Evolutionary conservation across 2,797 vertebrate genomes (phyloP).

Genomic region (Periophthalmus magnuspinnatus): DNA sequence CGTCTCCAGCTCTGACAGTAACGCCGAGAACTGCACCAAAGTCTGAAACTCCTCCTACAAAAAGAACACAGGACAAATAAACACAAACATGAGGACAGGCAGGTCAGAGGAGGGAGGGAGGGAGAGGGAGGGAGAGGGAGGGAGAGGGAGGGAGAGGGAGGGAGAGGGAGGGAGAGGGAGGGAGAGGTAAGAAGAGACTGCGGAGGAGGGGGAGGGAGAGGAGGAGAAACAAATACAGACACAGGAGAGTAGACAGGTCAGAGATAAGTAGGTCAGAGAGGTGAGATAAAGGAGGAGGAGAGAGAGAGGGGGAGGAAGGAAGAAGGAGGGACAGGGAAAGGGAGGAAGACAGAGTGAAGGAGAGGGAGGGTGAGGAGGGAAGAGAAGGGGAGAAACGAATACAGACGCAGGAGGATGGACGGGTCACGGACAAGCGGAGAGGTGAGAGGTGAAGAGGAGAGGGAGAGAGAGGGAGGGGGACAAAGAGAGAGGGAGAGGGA

Average conservation of each 20-base stretch:
- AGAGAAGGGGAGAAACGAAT: background rate
- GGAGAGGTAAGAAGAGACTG: no score
- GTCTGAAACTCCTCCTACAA: slow-evolving; percentile 71
- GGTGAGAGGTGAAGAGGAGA: background rate
- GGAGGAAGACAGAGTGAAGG: background rate
- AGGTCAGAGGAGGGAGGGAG: slow-evolving; percentile 26
- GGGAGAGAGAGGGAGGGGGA: background rate
- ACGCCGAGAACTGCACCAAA: slow-evolving; percentile 77
- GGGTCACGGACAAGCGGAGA: background rate
- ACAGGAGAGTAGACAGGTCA: background rate
- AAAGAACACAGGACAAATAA: background rate
- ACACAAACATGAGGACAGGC: background rate
- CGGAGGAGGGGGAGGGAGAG: no score
- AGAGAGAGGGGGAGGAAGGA: no score
- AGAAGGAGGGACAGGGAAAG: no score
- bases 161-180: no score
- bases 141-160: no score
- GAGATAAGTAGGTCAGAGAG: slow-evolving; percentile 34
- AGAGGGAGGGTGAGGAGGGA: no score
- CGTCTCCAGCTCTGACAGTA: slow-evolving; percentile 76
- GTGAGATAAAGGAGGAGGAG: no score
- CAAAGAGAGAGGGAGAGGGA: background rate
- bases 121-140: no score
- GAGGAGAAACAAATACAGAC: background rate
- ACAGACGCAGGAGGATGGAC: background rate